Percentiles rank a stretch among this genome's conserved stretches.
phyloP scores from a whole-genome alignment of 2,113 vertebrate genomes.

The Tricholaema leucomelas region DNA sequence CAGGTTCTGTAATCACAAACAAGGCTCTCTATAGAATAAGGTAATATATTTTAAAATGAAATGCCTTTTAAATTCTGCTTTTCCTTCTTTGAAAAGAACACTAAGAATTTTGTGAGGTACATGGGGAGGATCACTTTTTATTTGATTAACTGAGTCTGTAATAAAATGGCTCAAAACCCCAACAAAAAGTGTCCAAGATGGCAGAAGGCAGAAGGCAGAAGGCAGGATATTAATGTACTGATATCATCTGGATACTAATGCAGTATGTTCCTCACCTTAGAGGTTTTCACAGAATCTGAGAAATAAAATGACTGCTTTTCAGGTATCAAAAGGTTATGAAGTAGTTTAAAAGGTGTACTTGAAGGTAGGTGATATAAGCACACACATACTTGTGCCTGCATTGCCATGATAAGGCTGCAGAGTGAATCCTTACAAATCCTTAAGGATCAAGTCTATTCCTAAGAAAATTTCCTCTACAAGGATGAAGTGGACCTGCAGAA shows the following conservation, averaged over 20 bases:
- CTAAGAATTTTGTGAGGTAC: slow-evolving; percentile 2
- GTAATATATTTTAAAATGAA: background rate
- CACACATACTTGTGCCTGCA: background rate
- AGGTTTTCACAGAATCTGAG: slow-evolving; percentile 22
- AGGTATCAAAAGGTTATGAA: slow-evolving; percentile 1
- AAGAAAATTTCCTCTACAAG: background rate
- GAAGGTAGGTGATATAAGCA: background rate
- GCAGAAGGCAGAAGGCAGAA: too few relatives aligned
- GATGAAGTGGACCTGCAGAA: background rate
- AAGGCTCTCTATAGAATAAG: background rate
- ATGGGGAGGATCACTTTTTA: background rate
- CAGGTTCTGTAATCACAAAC: background rate
- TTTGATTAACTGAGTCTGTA: slow-evolving; percentile 28
- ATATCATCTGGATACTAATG: slow-evolving; percentile 61
- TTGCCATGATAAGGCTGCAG: background rate
- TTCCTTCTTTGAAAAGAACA: background rate
- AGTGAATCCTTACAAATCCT: background rate
- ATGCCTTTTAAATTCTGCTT: background rate
- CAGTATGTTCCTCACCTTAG: slow-evolving; percentile 3
- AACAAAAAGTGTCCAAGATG: slow-evolving; percentile 29
- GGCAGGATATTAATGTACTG: slow-evolving; percentile 61
- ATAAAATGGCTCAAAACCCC: slow-evolving; percentile 18
- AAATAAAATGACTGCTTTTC: slow-evolving; percentile 7
- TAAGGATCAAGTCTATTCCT: background rate
- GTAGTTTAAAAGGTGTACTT: background rate